phyloP scores from a whole-genome alignment of 2,797 vertebrate species.

The Chelonia mydas region DNA sequence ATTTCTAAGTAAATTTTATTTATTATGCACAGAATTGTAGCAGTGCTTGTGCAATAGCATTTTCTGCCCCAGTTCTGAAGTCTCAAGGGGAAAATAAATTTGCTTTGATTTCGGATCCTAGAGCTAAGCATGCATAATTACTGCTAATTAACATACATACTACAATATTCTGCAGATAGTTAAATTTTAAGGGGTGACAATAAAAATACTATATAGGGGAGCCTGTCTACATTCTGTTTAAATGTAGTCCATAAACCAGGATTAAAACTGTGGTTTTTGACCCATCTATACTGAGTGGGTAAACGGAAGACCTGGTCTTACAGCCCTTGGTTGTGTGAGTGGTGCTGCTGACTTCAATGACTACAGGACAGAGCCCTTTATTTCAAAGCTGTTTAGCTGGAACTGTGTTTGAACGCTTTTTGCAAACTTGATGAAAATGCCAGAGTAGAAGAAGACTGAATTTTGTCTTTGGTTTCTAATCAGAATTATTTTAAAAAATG shows the following conservation, averaged over 20 bases:
- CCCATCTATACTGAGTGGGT: not conserved
- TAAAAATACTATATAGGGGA: not conserved
- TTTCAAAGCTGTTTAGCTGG: not conserved
- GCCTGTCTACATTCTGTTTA: not conserved
- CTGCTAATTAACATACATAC: not conserved
- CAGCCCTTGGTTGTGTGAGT: not conserved
- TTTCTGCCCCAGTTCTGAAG: not conserved
- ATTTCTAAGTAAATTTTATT: not conserved
- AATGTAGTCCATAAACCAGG: not conserved
- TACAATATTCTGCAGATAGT: not conserved
- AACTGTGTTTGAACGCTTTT: not conserved
- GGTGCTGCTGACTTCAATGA: not conserved
- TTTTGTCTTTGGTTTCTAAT: not conserved
- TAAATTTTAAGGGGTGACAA: not conserved
- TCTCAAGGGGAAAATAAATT: not conserved
- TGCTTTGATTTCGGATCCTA: not conserved
- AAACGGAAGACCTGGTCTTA: not conserved
- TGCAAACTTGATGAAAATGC: not conserved
- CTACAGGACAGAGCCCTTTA: not conserved
- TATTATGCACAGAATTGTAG: not conserved
- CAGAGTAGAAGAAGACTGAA: not conserved
- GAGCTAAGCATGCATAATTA: not conserved
- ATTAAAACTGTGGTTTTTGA: not conserved
- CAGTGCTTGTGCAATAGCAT: not conserved
- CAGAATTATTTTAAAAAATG: not conserved